Conservation (phyloP, 2,113 vertebrate species). For the Sminthopsis crassicaudata region DNA sequence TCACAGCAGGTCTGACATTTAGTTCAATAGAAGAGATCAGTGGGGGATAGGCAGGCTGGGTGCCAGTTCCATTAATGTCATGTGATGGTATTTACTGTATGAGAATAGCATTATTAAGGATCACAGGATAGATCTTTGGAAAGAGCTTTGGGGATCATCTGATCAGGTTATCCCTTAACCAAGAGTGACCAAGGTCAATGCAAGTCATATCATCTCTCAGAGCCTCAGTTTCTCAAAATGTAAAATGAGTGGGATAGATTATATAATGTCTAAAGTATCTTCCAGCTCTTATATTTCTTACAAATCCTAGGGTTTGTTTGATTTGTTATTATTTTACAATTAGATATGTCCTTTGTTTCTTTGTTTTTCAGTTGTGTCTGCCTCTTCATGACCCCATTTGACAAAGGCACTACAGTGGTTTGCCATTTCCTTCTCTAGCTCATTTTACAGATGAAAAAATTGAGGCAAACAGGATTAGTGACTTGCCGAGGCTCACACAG, state of each 20-base stretch:
- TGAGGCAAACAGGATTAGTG: not conserved
- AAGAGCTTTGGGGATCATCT: not conserved
- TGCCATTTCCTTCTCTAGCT: not conserved
- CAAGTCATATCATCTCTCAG: not conserved
- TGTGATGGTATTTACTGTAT: not conserved
- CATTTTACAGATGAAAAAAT: not conserved
- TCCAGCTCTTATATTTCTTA: not conserved
- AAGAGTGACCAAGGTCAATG: conserved; percentile 1
- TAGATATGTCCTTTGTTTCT: not conserved
- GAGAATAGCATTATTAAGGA: not conserved
- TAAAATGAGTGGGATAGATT: not conserved
- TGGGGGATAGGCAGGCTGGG: not conserved
- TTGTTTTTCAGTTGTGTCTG: not conserved
- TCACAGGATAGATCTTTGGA: not conserved
- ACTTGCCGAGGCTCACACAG: not conserved
- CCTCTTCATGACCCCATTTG: not conserved
- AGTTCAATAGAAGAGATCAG: conserved; percentile 16
- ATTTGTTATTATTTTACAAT: not conserved
- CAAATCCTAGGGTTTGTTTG: not conserved
- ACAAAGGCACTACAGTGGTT: not conserved
- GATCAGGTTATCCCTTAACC: not conserved
- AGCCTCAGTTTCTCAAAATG: not conserved
- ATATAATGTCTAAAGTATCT: not conserved
- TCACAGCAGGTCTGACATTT: conserved; percentile 32
- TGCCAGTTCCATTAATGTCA: not conserved